A percentile compares a stretch with the other conserved stretches of the same genome.
phyloP scores from a whole-genome alignment of 2,113 vertebrate genomes.

The Cervus canadensis region DNA sequence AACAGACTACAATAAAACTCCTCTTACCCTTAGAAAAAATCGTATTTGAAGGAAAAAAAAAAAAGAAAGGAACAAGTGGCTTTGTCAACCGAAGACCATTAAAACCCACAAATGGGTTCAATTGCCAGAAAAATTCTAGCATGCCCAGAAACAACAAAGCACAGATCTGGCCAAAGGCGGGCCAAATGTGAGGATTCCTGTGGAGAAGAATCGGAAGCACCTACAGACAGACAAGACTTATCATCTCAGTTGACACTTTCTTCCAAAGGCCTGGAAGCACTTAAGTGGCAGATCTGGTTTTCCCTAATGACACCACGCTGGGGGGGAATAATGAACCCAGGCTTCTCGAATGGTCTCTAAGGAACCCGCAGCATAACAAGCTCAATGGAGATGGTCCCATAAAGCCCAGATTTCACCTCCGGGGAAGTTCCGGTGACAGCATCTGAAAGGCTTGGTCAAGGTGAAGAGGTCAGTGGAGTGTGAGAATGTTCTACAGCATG shows the following conservation, averaged over 20 bases:
- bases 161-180: background rate
- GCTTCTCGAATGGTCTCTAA: slow-evolving; percentile 32
- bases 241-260: slow-evolving; percentile 29
- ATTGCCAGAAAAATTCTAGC: slow-evolving; percentile 28
- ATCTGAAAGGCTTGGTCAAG: slow-evolving; percentile 40
- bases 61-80: slow-evolving; percentile 20
- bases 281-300: slow-evolving; percentile 17
- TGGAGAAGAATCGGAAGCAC: background rate
- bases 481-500: slow-evolving; percentile 8
- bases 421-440: background rate
- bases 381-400: background rate
- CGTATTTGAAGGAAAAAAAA: slow-evolving; percentile 15
- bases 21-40: slow-evolving; percentile 24
- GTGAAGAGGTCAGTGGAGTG: slow-evolving; percentile 21
- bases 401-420: background rate
- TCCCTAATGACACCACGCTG: slow-evolving; percentile 42
- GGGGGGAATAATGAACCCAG: slow-evolving; percentile 7
- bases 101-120: slow-evolving; percentile 47
- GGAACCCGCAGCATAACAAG: background rate
- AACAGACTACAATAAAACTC: slow-evolving; percentile 32
- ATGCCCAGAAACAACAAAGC: slow-evolving; percentile 23
- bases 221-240: background rate
- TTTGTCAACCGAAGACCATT: slow-evolving; percentile 38
- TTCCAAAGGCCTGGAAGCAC: slow-evolving; percentile 28
- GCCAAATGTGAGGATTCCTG: background rate